Percentiles rank a stretch among this genome's conserved stretches.
Conservation (phyloP, 2,888 invertebrate species). For the Aradus depressus region DNA sequence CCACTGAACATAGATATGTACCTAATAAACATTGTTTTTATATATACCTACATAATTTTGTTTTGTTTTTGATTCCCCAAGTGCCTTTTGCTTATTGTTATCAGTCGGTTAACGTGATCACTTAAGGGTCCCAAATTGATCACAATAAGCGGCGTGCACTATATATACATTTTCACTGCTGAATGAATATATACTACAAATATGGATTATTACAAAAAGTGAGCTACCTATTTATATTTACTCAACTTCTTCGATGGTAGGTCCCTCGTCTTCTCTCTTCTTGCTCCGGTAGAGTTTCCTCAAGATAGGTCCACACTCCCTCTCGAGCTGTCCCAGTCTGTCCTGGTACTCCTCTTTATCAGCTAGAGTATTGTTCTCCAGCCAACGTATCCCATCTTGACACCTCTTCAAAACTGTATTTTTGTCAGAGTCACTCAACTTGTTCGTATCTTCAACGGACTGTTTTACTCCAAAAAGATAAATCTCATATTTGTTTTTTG, state of each 20-base stretch:
- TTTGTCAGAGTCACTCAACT: slow-evolving; percentile 38
- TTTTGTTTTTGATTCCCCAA: no score
- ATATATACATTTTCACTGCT: no score
- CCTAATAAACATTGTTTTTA: no score
- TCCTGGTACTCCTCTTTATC: slow-evolving; percentile 40
- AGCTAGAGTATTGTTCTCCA: slow-evolving; percentile 41
- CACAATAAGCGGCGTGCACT: no score
- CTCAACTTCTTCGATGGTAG: slow-evolving; percentile 43
- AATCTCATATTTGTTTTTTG: slow-evolving; percentile 40
- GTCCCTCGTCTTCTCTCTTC: slow-evolving; percentile 32
- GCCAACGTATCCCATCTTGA: slow-evolving; percentile 39
- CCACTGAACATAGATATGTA: no score
- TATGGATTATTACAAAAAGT: no score
- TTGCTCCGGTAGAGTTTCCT: slow-evolving; percentile 33
- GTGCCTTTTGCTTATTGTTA: no score
- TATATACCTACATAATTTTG: no score
- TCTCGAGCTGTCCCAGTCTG: slow-evolving; percentile 38
- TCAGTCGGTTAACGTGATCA: no score
- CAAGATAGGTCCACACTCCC: slow-evolving; percentile 38
- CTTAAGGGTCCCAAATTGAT: no score
- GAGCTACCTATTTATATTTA: no score
- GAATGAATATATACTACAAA: no score
- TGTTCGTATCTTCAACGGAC: slow-evolving; percentile 35
- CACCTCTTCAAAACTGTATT: slow-evolving; percentile 34
- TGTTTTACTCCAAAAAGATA: slow-evolving; percentile 37